These are phyloP conservation scores for Amiota communis DNA, from an alignment of 2,888 invertebrate species.

Conservation along the genomic window DNA sequence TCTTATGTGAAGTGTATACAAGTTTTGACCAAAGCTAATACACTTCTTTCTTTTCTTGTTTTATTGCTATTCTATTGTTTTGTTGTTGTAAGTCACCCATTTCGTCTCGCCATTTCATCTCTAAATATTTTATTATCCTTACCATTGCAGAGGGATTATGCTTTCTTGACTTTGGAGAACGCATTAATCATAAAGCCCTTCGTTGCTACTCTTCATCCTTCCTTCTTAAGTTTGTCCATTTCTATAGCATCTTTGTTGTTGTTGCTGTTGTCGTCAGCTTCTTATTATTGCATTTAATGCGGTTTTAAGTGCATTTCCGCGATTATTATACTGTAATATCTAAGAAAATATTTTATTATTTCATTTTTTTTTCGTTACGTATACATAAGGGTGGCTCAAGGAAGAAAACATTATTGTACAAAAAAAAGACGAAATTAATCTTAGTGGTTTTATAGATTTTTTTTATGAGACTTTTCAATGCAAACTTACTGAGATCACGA, in stretches of 20 bases:
- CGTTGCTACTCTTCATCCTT: not conserved
- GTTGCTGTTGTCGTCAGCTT: not conserved
- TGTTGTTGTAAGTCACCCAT: not conserved
- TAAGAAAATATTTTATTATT: slow-evolving; percentile 7
- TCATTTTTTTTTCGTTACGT: too few species aligned
- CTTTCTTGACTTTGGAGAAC: slow-evolving; percentile 48
- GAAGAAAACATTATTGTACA: too few species aligned
- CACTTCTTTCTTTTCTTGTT: not conserved
- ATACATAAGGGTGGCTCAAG: too few species aligned
- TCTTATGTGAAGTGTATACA: too few species aligned
- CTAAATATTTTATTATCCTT: slow-evolving; percentile 56
- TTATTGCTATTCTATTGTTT: not conserved
- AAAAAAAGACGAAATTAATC: too few species aligned
- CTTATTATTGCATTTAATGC: slow-evolving; percentile 58
- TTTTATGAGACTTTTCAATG: too few species aligned
- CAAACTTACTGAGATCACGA: too few species aligned
- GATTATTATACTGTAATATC: slow-evolving; percentile 31
- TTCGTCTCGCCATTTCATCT: not conserved
- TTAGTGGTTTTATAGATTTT: too few species aligned
- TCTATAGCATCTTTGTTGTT: not conserved
- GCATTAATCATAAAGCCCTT: slow-evolving; percentile 61
- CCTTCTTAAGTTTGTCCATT: not conserved
- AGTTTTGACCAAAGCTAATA: not conserved
- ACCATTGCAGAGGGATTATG: slow-evolving; percentile 58
- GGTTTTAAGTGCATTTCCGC: slow-evolving; percentile 59